A percentile compares a stretch with the other conserved stretches of the same genome.
Conservation (phyloP, 2,888 invertebrate species). For the Pantelozetes paolii region DNA sequence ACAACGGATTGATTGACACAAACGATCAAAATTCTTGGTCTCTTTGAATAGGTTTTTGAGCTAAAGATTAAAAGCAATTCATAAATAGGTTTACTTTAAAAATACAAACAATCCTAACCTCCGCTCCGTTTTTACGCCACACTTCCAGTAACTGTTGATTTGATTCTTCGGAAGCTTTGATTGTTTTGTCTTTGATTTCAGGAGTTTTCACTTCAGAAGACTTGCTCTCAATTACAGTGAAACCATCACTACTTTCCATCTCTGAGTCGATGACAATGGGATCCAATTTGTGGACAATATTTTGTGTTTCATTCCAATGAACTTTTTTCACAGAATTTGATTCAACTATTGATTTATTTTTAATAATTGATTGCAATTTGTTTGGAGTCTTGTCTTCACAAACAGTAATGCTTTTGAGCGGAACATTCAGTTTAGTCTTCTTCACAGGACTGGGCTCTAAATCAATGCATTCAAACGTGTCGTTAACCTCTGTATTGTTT, state of each 20-base stretch:
- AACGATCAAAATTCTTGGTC: background rate
- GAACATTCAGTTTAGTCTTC: background rate
- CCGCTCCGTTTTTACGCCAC: slow-evolving; percentile 14
- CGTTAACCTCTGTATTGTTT: background rate
- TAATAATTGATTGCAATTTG: slow-evolving; percentile 21
- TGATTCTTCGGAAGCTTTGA: background rate
- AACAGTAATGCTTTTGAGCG: background rate
- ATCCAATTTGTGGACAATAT: background rate
- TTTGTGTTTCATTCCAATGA: slow-evolving; percentile 10
- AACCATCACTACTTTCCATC: background rate
- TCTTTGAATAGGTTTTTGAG: background rate
- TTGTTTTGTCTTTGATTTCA: background rate
- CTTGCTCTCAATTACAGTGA: background rate
- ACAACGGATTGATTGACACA: slow-evolving; percentile 19
- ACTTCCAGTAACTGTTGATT: background rate
- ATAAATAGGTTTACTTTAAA: background rate
- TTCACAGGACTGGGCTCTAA: background rate
- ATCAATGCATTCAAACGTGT: background rate
- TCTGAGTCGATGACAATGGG: background rate
- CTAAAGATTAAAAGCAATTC: background rate
- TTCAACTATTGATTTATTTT: background rate
- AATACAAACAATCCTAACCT: background rate
- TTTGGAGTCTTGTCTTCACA: background rate
- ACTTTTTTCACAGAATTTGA: slow-evolving; percentile 1
- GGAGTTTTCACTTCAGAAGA: background rate